Evolutionary conservation across 30 jellyfish, hydroid and myxozoan species (phyloP).

Genomic region (Sanderia malayensis): DNA sequence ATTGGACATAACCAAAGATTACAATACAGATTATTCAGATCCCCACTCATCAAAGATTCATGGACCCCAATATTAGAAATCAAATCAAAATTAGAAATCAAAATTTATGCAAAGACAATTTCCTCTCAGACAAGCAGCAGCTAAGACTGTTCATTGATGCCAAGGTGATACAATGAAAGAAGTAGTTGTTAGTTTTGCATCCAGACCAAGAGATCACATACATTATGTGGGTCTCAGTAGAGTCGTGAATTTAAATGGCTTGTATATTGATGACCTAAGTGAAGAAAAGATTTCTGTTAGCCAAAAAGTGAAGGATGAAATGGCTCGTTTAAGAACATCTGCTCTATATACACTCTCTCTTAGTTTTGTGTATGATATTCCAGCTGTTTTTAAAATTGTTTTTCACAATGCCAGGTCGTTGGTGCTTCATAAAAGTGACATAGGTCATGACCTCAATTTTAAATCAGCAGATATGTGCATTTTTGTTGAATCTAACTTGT

Average conservation of each 20-base stretch:
- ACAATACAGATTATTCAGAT: no score
- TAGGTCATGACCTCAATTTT: slow-evolving; percentile 10
- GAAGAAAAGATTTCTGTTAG: background rate
- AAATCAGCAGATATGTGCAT: slow-evolving; percentile 9
- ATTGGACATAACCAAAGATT: no score
- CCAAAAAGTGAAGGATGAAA: slow-evolving; percentile 19
- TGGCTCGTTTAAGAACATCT: slow-evolving; percentile 15
- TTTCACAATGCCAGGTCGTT: slow-evolving; percentile 28
- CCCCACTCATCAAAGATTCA: no score
- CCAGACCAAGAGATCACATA: slow-evolving; percentile 21
- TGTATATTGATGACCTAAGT: background rate
- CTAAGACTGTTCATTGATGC: slow-evolving; percentile 30
- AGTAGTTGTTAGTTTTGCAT: slow-evolving; percentile 5
- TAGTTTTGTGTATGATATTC: background rate
- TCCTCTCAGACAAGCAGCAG: slow-evolving; percentile 41
- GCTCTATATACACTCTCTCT: background rate
- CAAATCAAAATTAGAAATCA: no score
- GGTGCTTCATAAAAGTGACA: slow-evolving; percentile 5
- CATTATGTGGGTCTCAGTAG: slow-evolving; percentile 37
- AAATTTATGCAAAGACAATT: slow-evolving; percentile 10
- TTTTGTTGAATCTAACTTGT: slow-evolving; percentile 15
- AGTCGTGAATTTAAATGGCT: background rate
- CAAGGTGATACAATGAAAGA: slow-evolving; percentile 33
- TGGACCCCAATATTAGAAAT: slow-evolving; percentile 21
- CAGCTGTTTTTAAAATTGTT: background rate